Evolutionary conservation across 1,140 invertebrate genomes (phyloP).

Genomic region (Tetramorium simillimum): DNA sequence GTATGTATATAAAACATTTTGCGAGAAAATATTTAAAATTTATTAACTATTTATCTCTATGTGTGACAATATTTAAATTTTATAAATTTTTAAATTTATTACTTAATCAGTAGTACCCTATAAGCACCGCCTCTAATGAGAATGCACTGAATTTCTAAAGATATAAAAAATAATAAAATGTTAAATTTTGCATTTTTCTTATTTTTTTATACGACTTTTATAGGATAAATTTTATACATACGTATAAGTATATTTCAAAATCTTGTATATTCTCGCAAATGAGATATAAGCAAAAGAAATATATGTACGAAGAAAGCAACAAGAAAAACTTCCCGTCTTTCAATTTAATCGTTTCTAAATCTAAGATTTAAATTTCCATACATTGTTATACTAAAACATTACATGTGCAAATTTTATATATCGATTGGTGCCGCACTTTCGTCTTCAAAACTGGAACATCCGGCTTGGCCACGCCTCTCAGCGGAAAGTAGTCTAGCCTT

Average conservation of each 20-base stretch:
- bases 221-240: not conserved
- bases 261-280: not conserved
- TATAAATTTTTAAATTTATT: slow-evolving; percentile 4
- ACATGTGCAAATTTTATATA: not conserved
- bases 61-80: not conserved
- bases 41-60: not conserved
- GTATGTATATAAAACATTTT: no score
- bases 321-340: not conserved
- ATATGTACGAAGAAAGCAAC: not conserved
- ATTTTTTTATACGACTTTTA: not conserved
- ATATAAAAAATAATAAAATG: not conserved
- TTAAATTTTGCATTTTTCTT: not conserved
- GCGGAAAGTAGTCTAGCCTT: slow-evolving; percentile 56
- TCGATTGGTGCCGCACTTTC: slow-evolving; percentile 17
- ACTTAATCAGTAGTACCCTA: not conserved
- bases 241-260: not conserved
- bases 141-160: not conserved
- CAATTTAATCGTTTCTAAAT: not conserved
- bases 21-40: not conserved
- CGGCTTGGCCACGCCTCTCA: slow-evolving; percentile 49
- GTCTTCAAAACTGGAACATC: slow-evolving; percentile 56
- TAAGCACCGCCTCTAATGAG: not conserved
- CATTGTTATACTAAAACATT: slow-evolving; percentile 5
- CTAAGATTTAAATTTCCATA: not conserved
- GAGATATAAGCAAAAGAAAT: not conserved